Conservation (phyloP, 2,797 vertebrate genomes). For the Philypnodon macrostomus region DNA sequence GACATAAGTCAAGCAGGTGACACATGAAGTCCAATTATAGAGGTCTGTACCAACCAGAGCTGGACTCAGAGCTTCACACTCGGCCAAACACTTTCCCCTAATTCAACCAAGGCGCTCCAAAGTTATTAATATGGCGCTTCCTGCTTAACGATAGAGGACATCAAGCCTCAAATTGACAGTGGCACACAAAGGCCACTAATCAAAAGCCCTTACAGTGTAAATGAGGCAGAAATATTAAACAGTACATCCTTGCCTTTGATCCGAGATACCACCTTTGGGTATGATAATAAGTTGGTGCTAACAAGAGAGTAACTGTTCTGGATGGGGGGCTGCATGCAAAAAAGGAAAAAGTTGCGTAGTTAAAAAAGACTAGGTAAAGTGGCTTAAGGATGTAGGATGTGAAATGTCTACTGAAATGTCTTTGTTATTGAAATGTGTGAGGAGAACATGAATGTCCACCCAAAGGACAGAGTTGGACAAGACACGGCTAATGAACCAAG, state of each 20-base stretch:
- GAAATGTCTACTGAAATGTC: conserved; percentile 16
- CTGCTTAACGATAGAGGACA: conserved; percentile 63
- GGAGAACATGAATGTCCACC: too few relatives aligned
- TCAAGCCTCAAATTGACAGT: conserved; percentile 61
- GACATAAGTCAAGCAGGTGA: conserved; percentile 60
- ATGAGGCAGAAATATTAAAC: conserved; percentile 75
- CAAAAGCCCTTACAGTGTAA: conserved; percentile 62
- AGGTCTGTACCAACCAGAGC: conserved; percentile 13
- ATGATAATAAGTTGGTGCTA: conserved; percentile 66
- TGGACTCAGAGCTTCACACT: conserved; percentile 21
- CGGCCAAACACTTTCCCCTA: conserved; percentile 20
- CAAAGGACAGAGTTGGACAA: conserved; percentile 27
- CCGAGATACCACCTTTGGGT: conserved; percentile 66
- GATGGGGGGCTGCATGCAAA: conserved; percentile 36
- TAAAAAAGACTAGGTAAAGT: conserved; percentile 8
- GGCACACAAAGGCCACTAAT: conserved; percentile 71
- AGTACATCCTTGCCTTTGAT: conserved; percentile 75
- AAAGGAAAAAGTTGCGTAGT: conserved; percentile 17
- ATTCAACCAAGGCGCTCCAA: conserved; percentile 32
- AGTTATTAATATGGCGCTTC: conserved; percentile 67
- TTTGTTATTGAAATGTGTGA: conserved; percentile 14
- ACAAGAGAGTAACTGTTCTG: conserved; percentile 52
- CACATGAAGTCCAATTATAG: conserved; percentile 64
- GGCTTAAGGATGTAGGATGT: not conserved
- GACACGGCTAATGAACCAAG: conserved; percentile 46